Base-by-base conservation (phyloP, 2,888 invertebrate species). In the Hanleya hanleyi region DNA sequence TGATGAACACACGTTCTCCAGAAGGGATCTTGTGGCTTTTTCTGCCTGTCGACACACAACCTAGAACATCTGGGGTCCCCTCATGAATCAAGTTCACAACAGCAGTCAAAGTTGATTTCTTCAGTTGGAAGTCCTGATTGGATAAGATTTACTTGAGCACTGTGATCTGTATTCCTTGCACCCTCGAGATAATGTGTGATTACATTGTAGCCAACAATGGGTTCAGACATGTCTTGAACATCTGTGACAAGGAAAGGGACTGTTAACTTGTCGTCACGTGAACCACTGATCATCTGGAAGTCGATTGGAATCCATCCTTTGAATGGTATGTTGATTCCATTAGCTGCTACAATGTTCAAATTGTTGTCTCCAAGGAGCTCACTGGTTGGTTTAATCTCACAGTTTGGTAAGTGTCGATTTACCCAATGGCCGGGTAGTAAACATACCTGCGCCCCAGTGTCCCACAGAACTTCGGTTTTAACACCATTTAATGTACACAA, bases 381-480 rank as follows among this genome's bases (percentile, higher is more conserved):
- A 22, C 15, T 26, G 15, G 26, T 57, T 22, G 57, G 57, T 26
- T 57, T 57, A 29, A 57, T 57, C 29, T 57, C 57, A 57, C 22
- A 26, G 18, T 57, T 18, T 15, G 22, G 57, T 29, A 57, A 57
- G 32, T 57, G 22, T 57, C 26, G 22, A 22, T 4, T 57, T 15
- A 57, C 57, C 57, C 57, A 57, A 2, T 57, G 22, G 15, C 15
- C 29, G 18, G 57, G 32, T 15, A 57, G 26, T 22, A 57, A 32
- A 29, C 22, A 57, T 32, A 57, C 57, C 32, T 57, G 57, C 29
- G 57, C 57, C 32, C 57, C 57, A 26, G 57, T 57, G 57, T 57
- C 57, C 57, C 5, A 57, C 57, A 57, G 9, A 22, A 57, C 57
- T 57, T 57, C 7, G 15, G 57, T 29, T 57, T 57, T 57, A 29